phyloP scores from a whole-genome alignment of 2,113 vertebrate genomes.

The Pseudopodoces humilis region DNA sequence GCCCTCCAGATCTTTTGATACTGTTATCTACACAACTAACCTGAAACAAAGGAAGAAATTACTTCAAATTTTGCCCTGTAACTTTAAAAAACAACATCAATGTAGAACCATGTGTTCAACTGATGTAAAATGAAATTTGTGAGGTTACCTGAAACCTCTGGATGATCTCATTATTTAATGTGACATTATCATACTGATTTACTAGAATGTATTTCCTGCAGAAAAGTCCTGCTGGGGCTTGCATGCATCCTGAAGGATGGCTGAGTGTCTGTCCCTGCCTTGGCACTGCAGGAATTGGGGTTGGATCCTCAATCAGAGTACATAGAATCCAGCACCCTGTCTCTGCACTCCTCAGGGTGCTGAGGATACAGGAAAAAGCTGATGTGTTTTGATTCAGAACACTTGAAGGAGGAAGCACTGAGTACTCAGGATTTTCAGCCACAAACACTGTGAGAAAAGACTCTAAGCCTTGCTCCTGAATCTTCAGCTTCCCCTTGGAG shows the following conservation, averaged over 20 bases:
- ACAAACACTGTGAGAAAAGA: not conserved
- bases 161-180: not conserved
- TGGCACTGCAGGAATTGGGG: not conserved
- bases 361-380: not conserved
- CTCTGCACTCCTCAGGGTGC: not conserved
- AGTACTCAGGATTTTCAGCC: not conserved
- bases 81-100: not conserved
- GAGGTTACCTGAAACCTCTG: not conserved
- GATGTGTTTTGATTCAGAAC: not conserved
- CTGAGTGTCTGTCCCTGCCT: not conserved
- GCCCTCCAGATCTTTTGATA: not conserved
- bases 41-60: not conserved
- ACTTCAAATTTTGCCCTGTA: not conserved
- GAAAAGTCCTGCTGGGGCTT: not conserved
- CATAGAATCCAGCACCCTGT: fast-evolving
- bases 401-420: not conserved
- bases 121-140: not conserved
- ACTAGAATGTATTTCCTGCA: not conserved
- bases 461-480: not conserved
- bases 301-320: not conserved
- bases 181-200: not conserved
- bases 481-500: not conserved
- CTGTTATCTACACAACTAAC: not conserved
- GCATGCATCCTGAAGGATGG: not conserved
- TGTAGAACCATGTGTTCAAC: not conserved